Base-by-base conservation (phyloP, 2,113 vertebrate genomes). In the Thalassarche chlororhynchos region DNA sequence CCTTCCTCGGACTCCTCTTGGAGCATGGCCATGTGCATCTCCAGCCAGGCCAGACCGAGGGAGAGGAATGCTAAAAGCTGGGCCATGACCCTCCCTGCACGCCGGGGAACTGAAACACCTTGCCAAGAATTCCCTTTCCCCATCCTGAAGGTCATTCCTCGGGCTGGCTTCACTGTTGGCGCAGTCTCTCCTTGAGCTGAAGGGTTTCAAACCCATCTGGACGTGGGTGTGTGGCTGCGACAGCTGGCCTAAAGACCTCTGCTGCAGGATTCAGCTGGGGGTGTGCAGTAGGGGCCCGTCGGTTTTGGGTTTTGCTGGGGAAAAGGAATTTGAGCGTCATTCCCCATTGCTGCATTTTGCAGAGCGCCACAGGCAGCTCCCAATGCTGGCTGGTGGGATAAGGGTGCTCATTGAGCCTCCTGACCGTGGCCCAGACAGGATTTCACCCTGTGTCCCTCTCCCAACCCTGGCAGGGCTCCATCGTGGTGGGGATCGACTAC, bases 401-500 rank as follows among this genome's bases (percentile, higher is more conserved):
- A 51, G 36, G 57, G 3, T 10, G 5, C 38, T 71, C 49, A 1
- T 0, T 10, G 71, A 83, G 38, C 17, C 60, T 80, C 44, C 26
- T 6, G 47, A 31, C 29, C 0, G 1, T 21, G 76, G 8, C 23
- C n/a, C 18, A 36, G 70, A 47, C 25, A 38, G 57, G 65, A 61
- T 47, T 20, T 90, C 76, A 93, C 36, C 26, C 65, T 9, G 0
- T 71, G 44, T 83, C 29, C 74, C 36, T 57, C 58, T 78, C 61
- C 75, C 16, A 17, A 49, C 83, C 32, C 32, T 17, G 34, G 2
- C 97, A 99, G 99, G 99, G 99, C 24, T 99, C 99, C 91, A 99
- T 99, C 32, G 99, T 99, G 25, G 99, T 99, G 28, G 99, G 99
- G 4, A 98, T 99, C 2, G 99, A 99, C 96, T 99, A 99, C 1